Percentiles rank a stretch among this genome's conserved stretches.
These are phyloP conservation scores for Incurvaria masculella DNA, from an alignment of 2,888 invertebrate species.

Conservation along the genomic window DNA sequence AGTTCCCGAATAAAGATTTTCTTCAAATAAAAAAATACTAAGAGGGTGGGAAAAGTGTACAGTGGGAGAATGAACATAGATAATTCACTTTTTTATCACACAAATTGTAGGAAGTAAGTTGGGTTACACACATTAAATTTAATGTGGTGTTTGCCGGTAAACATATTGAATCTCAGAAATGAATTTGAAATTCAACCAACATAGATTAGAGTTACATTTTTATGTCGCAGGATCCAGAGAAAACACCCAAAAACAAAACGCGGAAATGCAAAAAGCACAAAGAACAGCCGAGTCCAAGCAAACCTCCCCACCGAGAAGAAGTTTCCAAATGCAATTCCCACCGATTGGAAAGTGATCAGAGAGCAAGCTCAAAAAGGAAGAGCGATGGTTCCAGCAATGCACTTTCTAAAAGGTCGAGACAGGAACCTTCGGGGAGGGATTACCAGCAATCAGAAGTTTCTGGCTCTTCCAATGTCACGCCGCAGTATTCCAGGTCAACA, in stretches of 20 bases:
- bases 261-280: not conserved
- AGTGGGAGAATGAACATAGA: no score
- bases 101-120: no score
- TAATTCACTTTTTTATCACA: no score
- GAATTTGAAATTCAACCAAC: no score
- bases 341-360: not conserved
- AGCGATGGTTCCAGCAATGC: not conserved
- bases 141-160: no score
- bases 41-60: no score
- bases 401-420: not conserved
- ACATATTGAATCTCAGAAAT: no score
- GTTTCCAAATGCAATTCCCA: no score
- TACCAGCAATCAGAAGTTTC: not conserved
- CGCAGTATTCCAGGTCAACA: not conserved
- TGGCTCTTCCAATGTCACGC: not conserved
- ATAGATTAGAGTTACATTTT: no score
- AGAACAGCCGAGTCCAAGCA: not conserved
- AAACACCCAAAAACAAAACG: not conserved
- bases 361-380: not conserved
- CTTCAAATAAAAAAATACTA: no score
- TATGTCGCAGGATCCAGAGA: not conserved
- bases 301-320: not conserved
- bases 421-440: not conserved
- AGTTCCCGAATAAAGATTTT: no score
- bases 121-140: no score